Evolutionary conservation across 1,140 invertebrate species (phyloP).

Genomic region (Lineus longissimus): DNA sequence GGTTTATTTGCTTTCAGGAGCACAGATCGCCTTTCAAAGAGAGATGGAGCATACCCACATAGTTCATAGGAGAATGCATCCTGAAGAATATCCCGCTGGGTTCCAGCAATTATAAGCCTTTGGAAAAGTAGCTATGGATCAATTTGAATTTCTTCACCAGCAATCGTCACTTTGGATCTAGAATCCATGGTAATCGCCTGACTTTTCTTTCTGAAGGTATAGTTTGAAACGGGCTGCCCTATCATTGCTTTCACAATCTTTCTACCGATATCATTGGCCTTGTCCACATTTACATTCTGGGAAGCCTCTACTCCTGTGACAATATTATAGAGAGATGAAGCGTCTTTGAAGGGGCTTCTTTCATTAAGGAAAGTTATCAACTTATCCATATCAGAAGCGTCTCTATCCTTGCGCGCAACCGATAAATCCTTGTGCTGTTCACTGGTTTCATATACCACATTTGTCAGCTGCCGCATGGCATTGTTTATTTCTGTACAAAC

Average conservation of each 20-base stretch:
- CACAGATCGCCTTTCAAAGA: slow-evolving; percentile 23
- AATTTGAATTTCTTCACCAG: slow-evolving; percentile 8
- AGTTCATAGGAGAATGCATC: slow-evolving; percentile 21
- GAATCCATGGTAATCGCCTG: slow-evolving; percentile 17
- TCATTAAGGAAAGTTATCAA: slow-evolving; percentile 13
- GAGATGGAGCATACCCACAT: slow-evolving; percentile 13
- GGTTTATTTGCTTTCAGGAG: slow-evolving; percentile 20
- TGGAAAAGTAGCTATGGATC: slow-evolving; percentile 27
- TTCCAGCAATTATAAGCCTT: slow-evolving; percentile 15
- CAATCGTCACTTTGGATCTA: slow-evolving; percentile 8
- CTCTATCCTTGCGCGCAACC: slow-evolving; percentile 15
- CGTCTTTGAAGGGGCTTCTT: slow-evolving; percentile 17
- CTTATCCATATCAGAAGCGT: slow-evolving; percentile 17
- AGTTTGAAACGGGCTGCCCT: slow-evolving; percentile 14
- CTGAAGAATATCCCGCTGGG: not conserved
- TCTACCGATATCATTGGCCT: slow-evolving; percentile 15
- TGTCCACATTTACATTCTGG: slow-evolving; percentile 14
- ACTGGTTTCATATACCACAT: slow-evolving; percentile 20
- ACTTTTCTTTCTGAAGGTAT: slow-evolving; percentile 17
- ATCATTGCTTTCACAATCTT: slow-evolving; percentile 18
- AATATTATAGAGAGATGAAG: slow-evolving; percentile 17
- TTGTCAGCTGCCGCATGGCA: slow-evolving; percentile 24
- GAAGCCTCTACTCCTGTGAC: slow-evolving; percentile 13
- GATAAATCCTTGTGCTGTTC: slow-evolving; percentile 23
- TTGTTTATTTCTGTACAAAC: slow-evolving; percentile 21